Evolutionary conservation across 1,140 invertebrate genomes (phyloP).

Genomic region (Zophobas morio): DNA sequence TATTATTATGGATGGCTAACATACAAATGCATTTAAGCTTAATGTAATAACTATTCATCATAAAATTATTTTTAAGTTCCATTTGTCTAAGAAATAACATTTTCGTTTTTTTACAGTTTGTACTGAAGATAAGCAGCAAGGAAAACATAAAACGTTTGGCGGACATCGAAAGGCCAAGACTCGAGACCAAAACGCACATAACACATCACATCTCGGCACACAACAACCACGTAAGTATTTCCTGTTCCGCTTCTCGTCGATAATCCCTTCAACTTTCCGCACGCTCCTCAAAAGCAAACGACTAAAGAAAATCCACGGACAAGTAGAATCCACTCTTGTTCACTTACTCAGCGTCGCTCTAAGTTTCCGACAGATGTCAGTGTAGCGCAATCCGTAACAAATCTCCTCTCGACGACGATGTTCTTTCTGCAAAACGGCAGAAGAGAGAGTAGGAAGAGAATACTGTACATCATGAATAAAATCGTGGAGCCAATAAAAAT

Average conservation of each 20-base stretch:
- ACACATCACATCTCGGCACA: slow-evolving; percentile 66
- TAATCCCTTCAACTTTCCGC: slow-evolving; percentile 45
- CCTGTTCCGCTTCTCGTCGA: slow-evolving; percentile 29
- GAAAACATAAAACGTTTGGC: slow-evolving; percentile 64
- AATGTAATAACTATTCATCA: too few relatives aligned
- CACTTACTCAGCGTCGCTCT: slow-evolving; percentile 29
- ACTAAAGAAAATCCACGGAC: slow-evolving; percentile 24
- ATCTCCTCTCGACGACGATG: not conserved
- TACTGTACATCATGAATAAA: slow-evolving; percentile 27
- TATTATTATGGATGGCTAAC: too few relatives aligned
- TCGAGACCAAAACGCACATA: slow-evolving; percentile 64
- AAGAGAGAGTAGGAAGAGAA: slow-evolving; percentile 3
- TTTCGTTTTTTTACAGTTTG: slow-evolving; percentile 62
- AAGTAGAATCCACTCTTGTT: slow-evolving; percentile 28
- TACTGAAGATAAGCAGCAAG: slow-evolving; percentile 64
- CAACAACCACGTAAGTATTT: slow-evolving; percentile 65
- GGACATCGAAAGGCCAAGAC: slow-evolving; percentile 65
- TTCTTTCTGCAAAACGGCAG: not conserved
- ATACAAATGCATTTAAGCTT: too few relatives aligned
- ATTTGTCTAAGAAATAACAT: not conserved
- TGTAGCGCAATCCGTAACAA: slow-evolving; percentile 22
- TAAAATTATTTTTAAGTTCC: too few relatives aligned
- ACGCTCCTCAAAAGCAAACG: not conserved
- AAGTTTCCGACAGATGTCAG: slow-evolving; percentile 41
- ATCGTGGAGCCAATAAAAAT: slow-evolving; percentile 19